phyloP scores from a whole-genome alignment of 2,797 vertebrate species.

The Heliangelus exortis region DNA sequence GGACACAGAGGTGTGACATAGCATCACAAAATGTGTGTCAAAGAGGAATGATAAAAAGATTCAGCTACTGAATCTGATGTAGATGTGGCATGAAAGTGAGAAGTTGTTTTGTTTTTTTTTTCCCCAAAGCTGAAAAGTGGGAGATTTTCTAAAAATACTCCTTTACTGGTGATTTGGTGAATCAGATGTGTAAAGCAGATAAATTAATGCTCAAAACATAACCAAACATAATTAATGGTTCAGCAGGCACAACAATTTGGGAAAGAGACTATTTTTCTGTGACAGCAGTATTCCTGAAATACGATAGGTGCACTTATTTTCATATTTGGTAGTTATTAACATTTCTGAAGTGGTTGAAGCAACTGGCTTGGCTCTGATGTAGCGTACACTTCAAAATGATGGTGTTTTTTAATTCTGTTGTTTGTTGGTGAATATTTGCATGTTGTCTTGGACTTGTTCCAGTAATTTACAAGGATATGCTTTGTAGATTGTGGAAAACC shows the following conservation, averaged over 20 bases:
- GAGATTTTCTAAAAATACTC: constrained; percentile 42
- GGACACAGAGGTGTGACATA: not conserved
- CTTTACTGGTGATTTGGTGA: constrained; percentile 45
- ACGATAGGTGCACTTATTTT: not conserved
- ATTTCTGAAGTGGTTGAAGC: not conserved
- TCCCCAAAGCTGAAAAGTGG: constrained; percentile 2
- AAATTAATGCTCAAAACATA: constrained; percentile 1
- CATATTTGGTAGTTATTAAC: not conserved
- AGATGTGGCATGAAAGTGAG: constrained; percentile 3
- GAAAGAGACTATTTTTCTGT: not conserved
- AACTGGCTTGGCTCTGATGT: not conserved
- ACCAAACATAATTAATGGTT: not conserved
- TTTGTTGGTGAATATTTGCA: constrained; percentile 31
- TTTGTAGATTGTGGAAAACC: constrained; percentile 16
- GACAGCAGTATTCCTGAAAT: not conserved
- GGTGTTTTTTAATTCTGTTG: constrained; percentile 4
- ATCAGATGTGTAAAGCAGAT: constrained; percentile 51
- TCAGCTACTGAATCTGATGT: not conserved
- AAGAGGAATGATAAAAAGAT: not conserved
- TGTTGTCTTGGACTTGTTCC: constrained; percentile 43
- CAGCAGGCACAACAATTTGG: not conserved
- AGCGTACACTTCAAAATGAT: not conserved
- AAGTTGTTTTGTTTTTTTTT: not conserved
- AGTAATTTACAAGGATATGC: not conserved
- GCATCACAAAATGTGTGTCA: not conserved